Base-by-base conservation (phyloP, 64 coral and sea anemone genomes). In the Hydrozoanthus tunicans region DNA sequence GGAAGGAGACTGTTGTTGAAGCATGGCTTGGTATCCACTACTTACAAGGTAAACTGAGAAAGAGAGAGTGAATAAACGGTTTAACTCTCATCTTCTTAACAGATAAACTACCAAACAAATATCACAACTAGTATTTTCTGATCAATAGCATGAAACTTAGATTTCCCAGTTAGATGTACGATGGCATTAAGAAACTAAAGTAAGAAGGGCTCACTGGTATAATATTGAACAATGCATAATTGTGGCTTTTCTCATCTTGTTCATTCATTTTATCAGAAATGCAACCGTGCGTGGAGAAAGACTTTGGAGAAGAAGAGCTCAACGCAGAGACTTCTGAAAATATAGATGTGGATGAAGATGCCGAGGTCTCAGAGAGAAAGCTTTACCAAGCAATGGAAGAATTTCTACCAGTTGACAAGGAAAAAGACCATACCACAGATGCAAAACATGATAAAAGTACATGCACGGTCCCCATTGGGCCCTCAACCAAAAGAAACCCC, bases 1-100 rank as follows among this genome's bases (percentile, higher is more conserved):
- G 53, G 69, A 89, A 73, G 69, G n/a, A 89, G 58, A 74, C 85
- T 73, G 85, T 89, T 89, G 85, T 89, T 0, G 85, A 89, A 13
- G 69, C 85, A 4, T 89, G 86, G 86, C 86, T 89, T 77, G 86
- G 86, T 74, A 55, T 76, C 4, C 70, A 89, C 6, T 8, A 17
- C 12, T 89, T 27, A 10, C 70, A 77, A 89, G 84, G 67, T 88
- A 71, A 11, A 76, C 11, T 9, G 6, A 79, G 56, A 8, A 14
- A 80, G 9, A 9, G 51, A 60, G 7, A 14, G 0, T 57, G 10
- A 55, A 54, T 79, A 51, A 10, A 56, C 13, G 14, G 8, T 5
- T 8, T 73, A 24, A 3, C 70, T 43, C 27, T 73, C 24, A 24
- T 73, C 25, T 6, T 8, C 27, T 73, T 73, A 26, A 7, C 70